Base-by-base conservation (phyloP, 2,888 invertebrate genomes). In the Apantesis nais region DNA sequence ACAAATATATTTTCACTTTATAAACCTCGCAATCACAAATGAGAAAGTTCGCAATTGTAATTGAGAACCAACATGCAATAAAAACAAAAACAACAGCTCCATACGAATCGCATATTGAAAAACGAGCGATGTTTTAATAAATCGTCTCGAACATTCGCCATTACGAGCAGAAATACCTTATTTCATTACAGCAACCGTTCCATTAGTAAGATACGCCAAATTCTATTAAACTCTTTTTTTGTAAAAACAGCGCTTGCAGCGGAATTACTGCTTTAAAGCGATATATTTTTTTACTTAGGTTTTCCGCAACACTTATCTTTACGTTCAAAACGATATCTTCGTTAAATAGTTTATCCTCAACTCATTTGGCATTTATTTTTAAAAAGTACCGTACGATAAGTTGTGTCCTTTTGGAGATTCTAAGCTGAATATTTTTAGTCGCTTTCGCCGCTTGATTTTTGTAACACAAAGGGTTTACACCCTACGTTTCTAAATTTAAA, bases 201-300 rank as follows among this genome's bases (percentile, higher is more conserved):
- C 93, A 93, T 94, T 94, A 93, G 92, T 90, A 88, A 93, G 93
- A 93, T 93, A 93, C 90, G 92, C 87, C 88, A 88, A 91, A 93
- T 93, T 93, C 92, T 92, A 93, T 93, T 92, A 93, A 90, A 89
- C 88, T 89, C 88, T 88, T 88, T 66, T 89, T 89, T 87, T 80
- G 84, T 79, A 80, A 86, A 89, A 88, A 85, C 86, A 89, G 87
- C 90, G 88, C 86, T 89, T 87, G 70, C 78, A 86, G 84, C 85
- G 80, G 69, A 74, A 74, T 81, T 67, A 65, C 68, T 63, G 81
- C 74, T 78, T 63, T 67, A 78, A 80, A 84, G 74, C 80, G 77
- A 77, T 85, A 70, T 44, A 75, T 78, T 61, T 67, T 76, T 62
- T 60, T 74, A 66, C 41, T 80, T 64, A 5, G 62, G 8, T 58